phyloP scores from a whole-genome alignment of 2,888 invertebrate species.

The Macropis europaea region DNA sequence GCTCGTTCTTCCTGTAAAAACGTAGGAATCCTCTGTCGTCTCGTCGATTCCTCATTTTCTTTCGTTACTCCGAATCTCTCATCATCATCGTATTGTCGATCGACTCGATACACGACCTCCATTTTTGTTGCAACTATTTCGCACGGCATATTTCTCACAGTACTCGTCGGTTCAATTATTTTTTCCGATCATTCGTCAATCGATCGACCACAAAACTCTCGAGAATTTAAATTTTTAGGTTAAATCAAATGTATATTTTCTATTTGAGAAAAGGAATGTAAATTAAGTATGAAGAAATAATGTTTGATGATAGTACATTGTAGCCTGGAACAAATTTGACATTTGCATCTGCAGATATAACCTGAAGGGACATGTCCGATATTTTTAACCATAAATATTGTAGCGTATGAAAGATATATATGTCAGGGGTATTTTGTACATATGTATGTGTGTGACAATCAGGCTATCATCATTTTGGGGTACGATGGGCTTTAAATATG shows the following conservation, averaged over 20 bases:
- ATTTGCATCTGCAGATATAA: slow-evolving; percentile 39
- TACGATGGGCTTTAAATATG: background rate
- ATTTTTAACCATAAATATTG: background rate
- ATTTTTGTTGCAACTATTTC: slow-evolving; percentile 50
- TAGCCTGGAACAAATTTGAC: slow-evolving; percentile 43
- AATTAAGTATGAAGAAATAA: slow-evolving; percentile 30
- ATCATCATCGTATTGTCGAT: slow-evolving; percentile 40
- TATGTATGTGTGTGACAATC: background rate
- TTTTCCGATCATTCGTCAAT: slow-evolving; percentile 6
- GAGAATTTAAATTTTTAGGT: slow-evolving; percentile 23
- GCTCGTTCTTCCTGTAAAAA: slow-evolving; percentile 6
- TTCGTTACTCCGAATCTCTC: slow-evolving; percentile 20
- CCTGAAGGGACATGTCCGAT: slow-evolving; percentile 30
- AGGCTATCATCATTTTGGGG: slow-evolving; percentile 1
- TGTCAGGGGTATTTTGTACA: background rate
- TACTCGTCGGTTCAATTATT: slow-evolving; percentile 5
- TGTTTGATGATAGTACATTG: slow-evolving; percentile 30
- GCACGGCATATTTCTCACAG: slow-evolving; percentile 37
- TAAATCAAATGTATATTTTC: slow-evolving; percentile 20
- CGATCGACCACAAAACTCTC: background rate
- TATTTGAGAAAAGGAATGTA: background rate
- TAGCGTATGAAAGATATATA: slow-evolving; percentile 7
- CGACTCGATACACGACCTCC: slow-evolving; percentile 44
- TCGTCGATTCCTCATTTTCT: slow-evolving; percentile 32
- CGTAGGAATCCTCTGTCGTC: slow-evolving; percentile 8